Evolutionary conservation across 2,797 vertebrate genomes (phyloP).

Genomic region (Chelonia mydas): DNA sequence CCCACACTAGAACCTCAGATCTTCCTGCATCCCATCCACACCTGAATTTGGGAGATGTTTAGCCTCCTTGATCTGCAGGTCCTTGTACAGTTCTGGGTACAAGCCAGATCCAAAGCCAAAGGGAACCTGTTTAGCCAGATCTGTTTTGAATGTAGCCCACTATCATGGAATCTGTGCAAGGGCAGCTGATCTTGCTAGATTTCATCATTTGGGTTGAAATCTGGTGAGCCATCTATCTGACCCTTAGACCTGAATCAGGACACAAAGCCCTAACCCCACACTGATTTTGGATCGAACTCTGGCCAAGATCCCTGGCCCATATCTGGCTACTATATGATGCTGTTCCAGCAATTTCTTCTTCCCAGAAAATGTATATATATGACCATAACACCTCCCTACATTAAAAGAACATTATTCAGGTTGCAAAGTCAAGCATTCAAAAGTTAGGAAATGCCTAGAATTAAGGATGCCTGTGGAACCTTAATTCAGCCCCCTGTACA

Average conservation of each 20-base stretch:
- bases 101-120: background rate
- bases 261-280: background rate
- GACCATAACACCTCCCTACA: background rate
- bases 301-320: background rate
- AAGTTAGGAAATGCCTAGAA: conserved; percentile 32
- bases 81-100: background rate
- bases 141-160: background rate
- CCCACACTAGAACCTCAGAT: background rate
- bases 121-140: background rate
- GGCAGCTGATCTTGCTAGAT: background rate
- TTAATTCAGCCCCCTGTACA: conserved; percentile 11
- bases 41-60: background rate
- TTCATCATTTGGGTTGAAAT: background rate
- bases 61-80: background rate
- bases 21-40: background rate
- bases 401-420: conserved; percentile 43
- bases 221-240: background rate
- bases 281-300: background rate
- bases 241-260: background rate
- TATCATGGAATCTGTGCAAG: background rate
- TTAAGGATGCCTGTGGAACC: background rate
- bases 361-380: background rate
- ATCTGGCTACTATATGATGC: background rate
- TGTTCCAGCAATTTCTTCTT: background rate
- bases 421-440: conserved; percentile 31